phyloP scores from a whole-genome alignment of 92 coral and sea anemone species.

The Bergia puertoricense region DNA sequence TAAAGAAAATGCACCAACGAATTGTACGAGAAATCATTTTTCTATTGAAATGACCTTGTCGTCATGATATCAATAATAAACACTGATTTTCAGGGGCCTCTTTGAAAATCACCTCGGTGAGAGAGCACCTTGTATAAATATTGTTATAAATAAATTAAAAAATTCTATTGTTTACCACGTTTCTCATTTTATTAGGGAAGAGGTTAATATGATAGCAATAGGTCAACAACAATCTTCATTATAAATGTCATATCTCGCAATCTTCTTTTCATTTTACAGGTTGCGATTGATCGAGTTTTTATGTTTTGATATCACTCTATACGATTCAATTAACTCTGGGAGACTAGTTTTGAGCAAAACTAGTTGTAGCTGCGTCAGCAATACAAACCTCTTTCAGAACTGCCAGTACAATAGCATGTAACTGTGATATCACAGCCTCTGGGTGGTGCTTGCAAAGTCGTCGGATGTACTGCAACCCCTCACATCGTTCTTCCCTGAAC shows the following conservation, averaged over 20 bases:
- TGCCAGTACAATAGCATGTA: constrained; percentile 81
- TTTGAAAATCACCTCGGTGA: too few relatives aligned
- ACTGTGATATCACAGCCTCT: constrained; percentile 65
- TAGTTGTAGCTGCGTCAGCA: background rate
- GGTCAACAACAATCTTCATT: too few relatives aligned
- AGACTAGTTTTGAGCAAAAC: background rate
- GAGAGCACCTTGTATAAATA: too few relatives aligned
- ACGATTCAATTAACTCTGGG: background rate
- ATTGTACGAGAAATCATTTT: too few relatives aligned
- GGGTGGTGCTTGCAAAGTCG: constrained; percentile 88
- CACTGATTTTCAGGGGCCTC: background rate
- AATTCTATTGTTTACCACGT: too few relatives aligned
- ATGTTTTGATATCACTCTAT: too few relatives aligned
- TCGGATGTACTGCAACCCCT: constrained; percentile 87
- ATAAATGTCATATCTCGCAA: too few relatives aligned
- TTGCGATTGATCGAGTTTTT: background rate
- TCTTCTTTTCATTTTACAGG: too few relatives aligned
- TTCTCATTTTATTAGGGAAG: background rate
- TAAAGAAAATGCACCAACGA: background rate
- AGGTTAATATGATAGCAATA: too few relatives aligned
- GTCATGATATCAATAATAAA: too few relatives aligned
- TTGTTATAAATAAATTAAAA: too few relatives aligned
- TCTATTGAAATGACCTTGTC: background rate
- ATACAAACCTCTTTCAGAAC: constrained; percentile 81
- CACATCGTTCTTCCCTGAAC: constrained; percentile 86